Evolutionary conservation across 2,888 invertebrate species (phyloP), one percentile per base, ranked within the genome.

Genomic region (Abrostola triplasia): DNA sequence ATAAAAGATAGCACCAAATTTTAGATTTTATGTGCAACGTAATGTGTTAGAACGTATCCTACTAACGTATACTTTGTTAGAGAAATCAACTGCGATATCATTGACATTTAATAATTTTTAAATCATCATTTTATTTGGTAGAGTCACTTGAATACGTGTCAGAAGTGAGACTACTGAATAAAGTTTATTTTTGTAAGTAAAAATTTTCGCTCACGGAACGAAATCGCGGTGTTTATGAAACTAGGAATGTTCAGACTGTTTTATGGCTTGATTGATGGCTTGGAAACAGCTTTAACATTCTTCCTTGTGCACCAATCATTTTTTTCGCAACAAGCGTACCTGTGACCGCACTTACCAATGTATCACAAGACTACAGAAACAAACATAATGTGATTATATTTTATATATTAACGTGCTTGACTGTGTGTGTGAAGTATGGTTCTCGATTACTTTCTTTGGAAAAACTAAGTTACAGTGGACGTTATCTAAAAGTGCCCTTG

Each of bases 401-500:
- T 84, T 80, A 70, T 66, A 41, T 68, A 64, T 79, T 77, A 75
- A 72, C 73, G 80, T 78, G 83, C 84, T 83, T 79, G 78, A 68
- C 79, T 81, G 84, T 77, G 80, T 76, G 81, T 81, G 84, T 86
- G 74, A 80, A 70, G 56, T 76, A 68, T 75, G 64, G 76, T 65
- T 87, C 84, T 85, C 86, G 84, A 84, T 88, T 86, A 81, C 76
- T 85, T 87, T 86, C 84, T 86, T 78, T 71, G 56, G 66, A 63
- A 64, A 70, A 71, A 64, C 54, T 63, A 72, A 70, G 66, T 81
- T 76, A 79, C 87, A 88, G 85, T 86, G 86, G 67, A 88, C 81
- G 86, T 89, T 88, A 88, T 90, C 84, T 91, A 82, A 81, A 94
- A 94, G 94, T 93, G 94, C 90, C 92, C 93, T 94, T 93, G 91